Percentiles rank a stretch among this genome's conserved stretches.
These are phyloP conservation scores for Macrobrachium nipponense DNA, from an alignment of 1,140 invertebrate species.

Conservation along the genomic window DNA sequence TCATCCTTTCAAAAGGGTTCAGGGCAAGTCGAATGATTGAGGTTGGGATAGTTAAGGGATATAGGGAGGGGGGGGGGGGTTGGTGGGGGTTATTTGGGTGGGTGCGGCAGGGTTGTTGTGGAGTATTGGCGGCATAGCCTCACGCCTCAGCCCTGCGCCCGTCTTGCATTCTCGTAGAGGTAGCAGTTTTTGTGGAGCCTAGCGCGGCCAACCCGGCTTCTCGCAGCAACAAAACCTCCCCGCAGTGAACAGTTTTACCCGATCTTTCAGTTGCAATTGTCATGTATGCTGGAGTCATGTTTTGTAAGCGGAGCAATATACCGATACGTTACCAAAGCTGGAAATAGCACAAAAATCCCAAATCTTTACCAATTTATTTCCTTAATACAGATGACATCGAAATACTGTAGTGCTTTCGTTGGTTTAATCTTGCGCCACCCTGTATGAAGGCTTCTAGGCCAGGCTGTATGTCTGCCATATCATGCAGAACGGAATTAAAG, in stretches of 20 bases:
- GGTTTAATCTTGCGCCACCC: conserved; percentile 39
- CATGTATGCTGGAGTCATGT: too few species aligned
- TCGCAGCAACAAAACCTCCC: conserved; percentile 50
- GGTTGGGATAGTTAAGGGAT: too few species aligned
- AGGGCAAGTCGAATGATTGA: too few species aligned
- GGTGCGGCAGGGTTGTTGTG: conserved; percentile 2
- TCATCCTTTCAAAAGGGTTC: too few species aligned
- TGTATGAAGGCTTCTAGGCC: conserved; percentile 58
- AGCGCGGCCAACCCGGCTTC: conserved; percentile 51
- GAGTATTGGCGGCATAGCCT: conserved; percentile 41
- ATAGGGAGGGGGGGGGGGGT: neutral
- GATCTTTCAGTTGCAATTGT: conserved; percentile 22
- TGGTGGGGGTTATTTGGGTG: neutral
- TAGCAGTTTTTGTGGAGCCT: conserved; percentile 57
- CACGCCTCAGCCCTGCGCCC: conserved; percentile 37
- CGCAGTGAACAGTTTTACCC: conserved; percentile 30
- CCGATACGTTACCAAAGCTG: neutral
- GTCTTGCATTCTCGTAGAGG: conserved; percentile 57
- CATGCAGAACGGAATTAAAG: conserved; percentile 46
- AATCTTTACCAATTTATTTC: neutral
- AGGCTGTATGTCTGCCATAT: conserved; percentile 55
- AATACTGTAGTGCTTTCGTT: conserved; percentile 9
- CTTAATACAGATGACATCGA: neutral
- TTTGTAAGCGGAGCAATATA: neutral
- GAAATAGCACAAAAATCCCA: neutral